Conservation (phyloP, 2,113 vertebrate species). For the Pardalotus punctatus region DNA sequence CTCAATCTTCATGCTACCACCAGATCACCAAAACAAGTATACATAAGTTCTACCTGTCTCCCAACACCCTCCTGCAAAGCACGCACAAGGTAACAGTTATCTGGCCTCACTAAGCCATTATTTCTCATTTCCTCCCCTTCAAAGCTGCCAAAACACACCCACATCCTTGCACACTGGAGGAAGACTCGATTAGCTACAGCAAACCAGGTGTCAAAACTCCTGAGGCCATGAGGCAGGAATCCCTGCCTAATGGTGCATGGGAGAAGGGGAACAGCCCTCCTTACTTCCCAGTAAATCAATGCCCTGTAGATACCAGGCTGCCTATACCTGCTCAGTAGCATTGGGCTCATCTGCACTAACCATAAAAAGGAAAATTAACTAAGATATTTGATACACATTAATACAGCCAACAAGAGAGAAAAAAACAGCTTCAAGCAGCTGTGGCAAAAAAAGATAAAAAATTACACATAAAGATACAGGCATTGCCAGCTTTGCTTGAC, state of each 20-base stretch:
- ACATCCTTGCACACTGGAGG: not conserved
- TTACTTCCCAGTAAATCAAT: not conserved
- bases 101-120: not conserved
- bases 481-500: not conserved
- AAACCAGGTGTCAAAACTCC: not conserved
- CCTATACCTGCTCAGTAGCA: not conserved
- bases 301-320: not conserved
- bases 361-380: not conserved
- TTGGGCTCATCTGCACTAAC: not conserved
- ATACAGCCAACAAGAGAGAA: not conserved
- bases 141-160: not conserved
- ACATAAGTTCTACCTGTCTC: not conserved
- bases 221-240: fast-evolving
- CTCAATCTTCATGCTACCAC: not conserved
- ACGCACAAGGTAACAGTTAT: not conserved
- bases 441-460: not conserved
- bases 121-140: not conserved
- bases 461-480: not conserved
- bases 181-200: not conserved
- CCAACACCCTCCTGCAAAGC: not conserved
- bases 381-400: not conserved
- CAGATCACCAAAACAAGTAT: not conserved
- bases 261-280: not conserved
- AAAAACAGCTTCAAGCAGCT: not conserved
- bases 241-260: fast-evolving